Evolutionary conservation across 2,113 vertebrate species (phyloP).

Genomic region (Acanthochromis polyacanthus): DNA sequence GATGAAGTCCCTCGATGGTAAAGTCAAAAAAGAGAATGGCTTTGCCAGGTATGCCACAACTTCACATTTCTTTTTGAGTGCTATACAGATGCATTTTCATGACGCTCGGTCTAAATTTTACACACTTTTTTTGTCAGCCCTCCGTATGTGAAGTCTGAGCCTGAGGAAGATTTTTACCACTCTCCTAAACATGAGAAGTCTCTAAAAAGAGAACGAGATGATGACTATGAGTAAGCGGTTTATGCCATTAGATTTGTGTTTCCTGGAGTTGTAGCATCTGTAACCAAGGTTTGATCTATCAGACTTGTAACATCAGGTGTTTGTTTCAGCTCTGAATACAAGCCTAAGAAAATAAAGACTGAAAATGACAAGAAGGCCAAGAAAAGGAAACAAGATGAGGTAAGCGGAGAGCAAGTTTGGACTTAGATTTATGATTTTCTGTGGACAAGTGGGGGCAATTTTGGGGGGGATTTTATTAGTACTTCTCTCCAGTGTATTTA

Average conservation of each 20-base stretch:
- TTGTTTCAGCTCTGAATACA: slow-evolving; percentile 90
- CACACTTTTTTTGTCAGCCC: slow-evolving; percentile 81
- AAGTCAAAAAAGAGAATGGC: slow-evolving; percentile 96
- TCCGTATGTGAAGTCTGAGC: slow-evolving; percentile 92
- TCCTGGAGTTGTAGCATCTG: background rate
- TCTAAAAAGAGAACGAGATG: slow-evolving; percentile 92
- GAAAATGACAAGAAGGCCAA: slow-evolving; percentile 95
- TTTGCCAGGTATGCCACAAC: slow-evolving; percentile 90
- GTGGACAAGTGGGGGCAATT: too few species aligned
- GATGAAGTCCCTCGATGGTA: slow-evolving; percentile 84
- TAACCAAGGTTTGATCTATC: background rate
- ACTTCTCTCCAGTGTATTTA: background rate
- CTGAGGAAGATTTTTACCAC: slow-evolving; percentile 88
- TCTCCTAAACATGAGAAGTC: slow-evolving; percentile 90
- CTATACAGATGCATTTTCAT: background rate
- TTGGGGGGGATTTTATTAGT: too few species aligned
- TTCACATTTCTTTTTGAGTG: background rate
- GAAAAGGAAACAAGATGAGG: slow-evolving; percentile 91
- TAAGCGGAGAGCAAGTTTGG: slow-evolving; percentile 7
- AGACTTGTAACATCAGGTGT: background rate
- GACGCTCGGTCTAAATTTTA: background rate
- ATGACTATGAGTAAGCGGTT: slow-evolving; percentile 90
- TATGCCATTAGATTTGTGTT: background rate
- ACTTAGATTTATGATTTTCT: background rate
- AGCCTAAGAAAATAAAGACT: slow-evolving; percentile 97